Evolutionary conservation across 2,113 vertebrate genomes (phyloP).

Genomic region (Fulica atra): DNA sequence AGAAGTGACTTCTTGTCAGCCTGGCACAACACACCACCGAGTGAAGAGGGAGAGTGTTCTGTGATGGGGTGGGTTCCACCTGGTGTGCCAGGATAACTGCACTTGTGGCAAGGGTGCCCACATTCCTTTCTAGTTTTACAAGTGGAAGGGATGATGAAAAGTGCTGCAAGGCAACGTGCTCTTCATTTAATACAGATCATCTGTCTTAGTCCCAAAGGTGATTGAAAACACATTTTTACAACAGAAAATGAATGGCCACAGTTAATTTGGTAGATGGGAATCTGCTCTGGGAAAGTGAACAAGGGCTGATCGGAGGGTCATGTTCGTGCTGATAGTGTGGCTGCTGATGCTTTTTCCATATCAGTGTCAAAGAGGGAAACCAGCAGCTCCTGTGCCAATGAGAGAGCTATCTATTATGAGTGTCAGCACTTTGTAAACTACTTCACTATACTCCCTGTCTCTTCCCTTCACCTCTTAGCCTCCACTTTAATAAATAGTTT

Average conservation of each 20-base stretch:
- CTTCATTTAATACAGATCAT: not conserved
- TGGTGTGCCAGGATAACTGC: not conserved
- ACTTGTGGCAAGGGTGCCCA: not conserved
- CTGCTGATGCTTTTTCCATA: constrained; percentile 31
- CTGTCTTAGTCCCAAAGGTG: not conserved
- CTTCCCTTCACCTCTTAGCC: not conserved
- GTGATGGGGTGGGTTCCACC: not conserved
- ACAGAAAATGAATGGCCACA: not conserved
- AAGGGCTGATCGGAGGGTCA: not conserved
- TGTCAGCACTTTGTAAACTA: constrained; percentile 61
- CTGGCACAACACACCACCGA: not conserved
- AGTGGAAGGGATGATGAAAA: not conserved
- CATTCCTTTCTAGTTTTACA: not conserved
- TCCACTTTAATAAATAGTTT: constrained; percentile 23
- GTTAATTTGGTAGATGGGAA: not conserved
- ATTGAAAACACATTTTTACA: constrained; percentile 29
- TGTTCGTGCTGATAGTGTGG: not conserved
- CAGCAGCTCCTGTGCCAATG: constrained; percentile 19
- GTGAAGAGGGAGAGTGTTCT: not conserved
- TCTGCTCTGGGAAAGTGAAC: constrained; percentile 23
- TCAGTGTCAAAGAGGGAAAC: constrained; percentile 48
- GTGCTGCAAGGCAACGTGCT: not conserved
- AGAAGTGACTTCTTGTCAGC: not conserved
- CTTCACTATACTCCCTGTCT: not conserved
- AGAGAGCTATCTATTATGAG: constrained; percentile 5